These are phyloP conservation scores for Galeopsomyia nigrocyanea DNA, from an alignment of 2,888 invertebrate genomes.

Conservation along the genomic window DNA sequence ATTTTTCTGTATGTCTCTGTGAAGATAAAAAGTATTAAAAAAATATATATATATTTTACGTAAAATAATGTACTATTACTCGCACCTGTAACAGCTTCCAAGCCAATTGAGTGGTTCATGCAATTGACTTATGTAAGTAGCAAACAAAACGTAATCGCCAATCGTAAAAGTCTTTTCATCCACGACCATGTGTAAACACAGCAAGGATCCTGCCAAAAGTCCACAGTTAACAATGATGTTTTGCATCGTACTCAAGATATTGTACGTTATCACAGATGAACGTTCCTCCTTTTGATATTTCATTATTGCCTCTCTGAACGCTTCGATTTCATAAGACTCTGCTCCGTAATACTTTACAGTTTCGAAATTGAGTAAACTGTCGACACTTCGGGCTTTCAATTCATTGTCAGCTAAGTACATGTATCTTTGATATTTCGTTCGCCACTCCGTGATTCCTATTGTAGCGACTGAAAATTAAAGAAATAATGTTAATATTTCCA, in stretches of 20 bases:
- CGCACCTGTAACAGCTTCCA: too few species aligned
- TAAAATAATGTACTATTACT: too few species aligned
- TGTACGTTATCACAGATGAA: constrained; percentile 86
- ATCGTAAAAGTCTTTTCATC: constrained; percentile 80
- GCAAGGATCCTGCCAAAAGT: constrained; percentile 85
- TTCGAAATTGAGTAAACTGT: too few species aligned
- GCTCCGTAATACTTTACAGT: constrained; percentile 97
- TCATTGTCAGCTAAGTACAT: not conserved
- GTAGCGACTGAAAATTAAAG: too few species aligned
- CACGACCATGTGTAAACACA: constrained; percentile 88
- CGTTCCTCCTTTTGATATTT: constrained; percentile 93
- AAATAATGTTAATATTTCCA: too few species aligned
- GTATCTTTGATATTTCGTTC: too few species aligned
- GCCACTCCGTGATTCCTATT: too few species aligned
- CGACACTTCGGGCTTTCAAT: constrained; percentile 82
- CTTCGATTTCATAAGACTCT: constrained; percentile 90
- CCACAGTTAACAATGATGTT: constrained; percentile 91
- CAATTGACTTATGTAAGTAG: constrained; percentile 92
- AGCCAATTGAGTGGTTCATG: too few species aligned
- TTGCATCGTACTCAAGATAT: constrained; percentile 92
- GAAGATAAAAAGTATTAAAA: too few species aligned
- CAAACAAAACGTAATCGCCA: constrained; percentile 96
- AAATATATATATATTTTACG: too few species aligned
- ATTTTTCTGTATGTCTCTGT: too few species aligned
- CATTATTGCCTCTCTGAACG: constrained; percentile 85